A percentile compares a stretch with the other conserved stretches of the same genome.
Conservation (phyloP, 2,888 invertebrate genomes). For the Stenodera caucasica region DNA sequence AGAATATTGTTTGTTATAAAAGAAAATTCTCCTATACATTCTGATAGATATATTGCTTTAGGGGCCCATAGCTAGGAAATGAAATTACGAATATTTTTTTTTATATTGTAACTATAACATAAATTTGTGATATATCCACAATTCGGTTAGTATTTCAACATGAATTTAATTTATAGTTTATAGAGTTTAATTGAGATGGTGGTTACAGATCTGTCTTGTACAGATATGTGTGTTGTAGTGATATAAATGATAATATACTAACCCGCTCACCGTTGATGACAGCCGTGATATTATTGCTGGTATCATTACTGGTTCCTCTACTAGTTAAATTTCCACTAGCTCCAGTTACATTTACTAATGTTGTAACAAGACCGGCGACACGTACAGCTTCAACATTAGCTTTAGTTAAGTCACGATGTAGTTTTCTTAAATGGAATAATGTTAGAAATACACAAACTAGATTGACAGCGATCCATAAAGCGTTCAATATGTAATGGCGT, state of each 20-base stretch:
- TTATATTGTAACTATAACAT: no score
- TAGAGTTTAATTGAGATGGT: not conserved
- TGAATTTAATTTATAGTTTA: no score
- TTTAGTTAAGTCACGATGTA: slow-evolving; percentile 80
- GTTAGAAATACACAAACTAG: slow-evolving; percentile 83
- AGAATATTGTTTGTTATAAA: no score
- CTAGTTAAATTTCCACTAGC: slow-evolving; percentile 54
- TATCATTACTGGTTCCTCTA: not conserved
- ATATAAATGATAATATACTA: slow-evolving; percentile 18
- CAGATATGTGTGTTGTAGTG: slow-evolving; percentile 14
- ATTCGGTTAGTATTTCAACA: no score
- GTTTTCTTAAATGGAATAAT: slow-evolving; percentile 78
- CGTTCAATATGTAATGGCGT: slow-evolving; percentile 87
- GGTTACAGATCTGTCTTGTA: slow-evolving; percentile 11
- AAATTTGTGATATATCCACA: no score
- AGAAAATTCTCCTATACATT: no score
- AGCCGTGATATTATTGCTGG: slow-evolving; percentile 28
- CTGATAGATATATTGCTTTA: not conserved
- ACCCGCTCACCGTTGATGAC: slow-evolving; percentile 53
- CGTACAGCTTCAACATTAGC: slow-evolving; percentile 82
- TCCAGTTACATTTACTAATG: slow-evolving; percentile 79
- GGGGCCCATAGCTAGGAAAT: no score
- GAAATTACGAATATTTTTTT: no score
- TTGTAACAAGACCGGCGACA: slow-evolving; percentile 80
- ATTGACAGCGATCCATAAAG: slow-evolving; percentile 87